A percentile compares a stretch with the other conserved stretches of the same genome.
phyloP scores from a whole-genome alignment of 1,140 invertebrate genomes.

The Melanaphis sacchari region DNA sequence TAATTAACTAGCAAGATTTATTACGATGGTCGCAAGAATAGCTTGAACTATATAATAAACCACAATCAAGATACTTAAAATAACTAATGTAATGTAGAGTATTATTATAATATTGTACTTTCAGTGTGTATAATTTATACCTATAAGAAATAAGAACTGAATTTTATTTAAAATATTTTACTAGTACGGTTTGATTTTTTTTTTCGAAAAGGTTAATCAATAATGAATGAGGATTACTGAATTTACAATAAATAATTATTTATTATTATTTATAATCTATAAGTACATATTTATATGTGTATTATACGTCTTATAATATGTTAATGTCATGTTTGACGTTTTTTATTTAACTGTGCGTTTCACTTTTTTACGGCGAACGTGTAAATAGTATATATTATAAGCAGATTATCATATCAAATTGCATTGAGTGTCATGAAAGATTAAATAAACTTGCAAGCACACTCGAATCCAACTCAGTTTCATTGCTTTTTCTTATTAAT shows the following conservation, averaged over 20 bases:
- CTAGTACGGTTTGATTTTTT: background rate
- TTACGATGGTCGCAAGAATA: background rate
- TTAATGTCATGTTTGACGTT: background rate
- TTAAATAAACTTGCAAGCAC: conserved; percentile 14
- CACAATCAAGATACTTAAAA: background rate
- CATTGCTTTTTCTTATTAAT: background rate
- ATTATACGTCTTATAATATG: background rate
- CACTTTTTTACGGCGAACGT: conserved; percentile 7
- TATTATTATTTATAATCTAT: background rate
- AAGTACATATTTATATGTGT: background rate
- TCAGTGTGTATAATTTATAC: too few relatives aligned
- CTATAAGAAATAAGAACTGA: background rate
- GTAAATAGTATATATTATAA: background rate
- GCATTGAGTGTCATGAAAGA: background rate
- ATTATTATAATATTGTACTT: background rate
- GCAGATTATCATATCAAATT: conserved; percentile 28
- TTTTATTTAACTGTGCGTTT: background rate
- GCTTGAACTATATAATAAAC: background rate
- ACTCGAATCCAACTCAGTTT: background rate
- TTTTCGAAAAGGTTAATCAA: background rate
- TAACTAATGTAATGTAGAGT: background rate
- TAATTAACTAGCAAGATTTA: background rate
- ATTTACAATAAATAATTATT: background rate
- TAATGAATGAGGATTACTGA: background rate
- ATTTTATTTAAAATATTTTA: too few relatives aligned